Evolutionary conservation across 2,113 vertebrate genomes (phyloP).

Genomic region (Bolborhynchus lineola): DNA sequence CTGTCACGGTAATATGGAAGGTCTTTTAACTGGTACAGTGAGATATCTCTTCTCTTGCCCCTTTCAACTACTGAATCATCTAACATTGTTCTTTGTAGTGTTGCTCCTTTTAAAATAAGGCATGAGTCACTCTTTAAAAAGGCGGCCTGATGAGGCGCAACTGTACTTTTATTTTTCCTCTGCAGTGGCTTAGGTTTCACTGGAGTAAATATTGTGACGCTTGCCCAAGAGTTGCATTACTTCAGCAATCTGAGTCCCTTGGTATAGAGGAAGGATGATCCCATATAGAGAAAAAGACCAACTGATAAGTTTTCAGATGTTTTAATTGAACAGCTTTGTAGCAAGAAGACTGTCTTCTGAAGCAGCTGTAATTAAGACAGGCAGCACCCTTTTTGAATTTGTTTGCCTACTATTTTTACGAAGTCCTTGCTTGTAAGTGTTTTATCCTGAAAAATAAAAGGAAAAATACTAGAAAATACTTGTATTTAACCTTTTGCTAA

Average conservation of each 20-base stretch:
- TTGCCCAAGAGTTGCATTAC: not conserved
- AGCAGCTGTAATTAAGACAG: not conserved
- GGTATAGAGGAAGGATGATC: not conserved
- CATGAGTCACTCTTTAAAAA: not conserved
- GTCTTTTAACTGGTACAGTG: not conserved
- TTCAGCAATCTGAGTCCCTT: not conserved
- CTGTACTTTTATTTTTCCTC: not conserved
- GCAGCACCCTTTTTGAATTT: not conserved
- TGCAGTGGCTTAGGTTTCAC: not conserved
- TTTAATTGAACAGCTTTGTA: not conserved
- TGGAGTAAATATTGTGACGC: not conserved
- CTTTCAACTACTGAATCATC: not conserved
- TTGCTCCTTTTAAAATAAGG: not conserved
- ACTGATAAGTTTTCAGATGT: not conserved
- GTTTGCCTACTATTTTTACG: not conserved
- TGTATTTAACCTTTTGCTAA: not conserved
- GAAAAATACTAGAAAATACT: not conserved
- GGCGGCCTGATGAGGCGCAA: not conserved
- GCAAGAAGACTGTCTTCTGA: not conserved
- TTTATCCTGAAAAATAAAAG: not conserved
- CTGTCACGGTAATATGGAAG: not conserved
- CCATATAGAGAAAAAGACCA: not conserved
- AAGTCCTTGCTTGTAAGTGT: not conserved
- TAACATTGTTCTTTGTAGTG: not conserved
- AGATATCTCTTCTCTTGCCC: not conserved